phyloP scores from a whole-genome alignment of 2,888 invertebrate species.

The Hyles lineata region DNA sequence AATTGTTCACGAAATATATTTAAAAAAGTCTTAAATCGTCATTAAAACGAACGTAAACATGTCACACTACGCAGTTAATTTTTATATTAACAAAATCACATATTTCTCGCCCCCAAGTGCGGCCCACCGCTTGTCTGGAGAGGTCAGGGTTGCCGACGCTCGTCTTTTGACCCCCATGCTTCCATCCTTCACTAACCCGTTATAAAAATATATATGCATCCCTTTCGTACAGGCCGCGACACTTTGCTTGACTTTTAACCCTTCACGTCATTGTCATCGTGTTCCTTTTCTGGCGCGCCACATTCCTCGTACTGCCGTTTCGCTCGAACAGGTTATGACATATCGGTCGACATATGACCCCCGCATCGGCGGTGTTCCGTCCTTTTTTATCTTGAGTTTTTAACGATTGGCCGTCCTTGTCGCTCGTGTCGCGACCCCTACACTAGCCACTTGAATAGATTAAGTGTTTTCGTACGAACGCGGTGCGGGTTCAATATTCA shows the following conservation, averaged over 20 bases:
- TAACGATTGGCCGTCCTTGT: slow-evolving; percentile 65
- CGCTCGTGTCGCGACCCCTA: slow-evolving; percentile 77
- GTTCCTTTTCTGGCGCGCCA: slow-evolving; percentile 63
- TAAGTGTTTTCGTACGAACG: slow-evolving; percentile 80
- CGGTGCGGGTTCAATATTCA: slow-evolving; percentile 78
- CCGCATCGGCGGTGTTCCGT: slow-evolving; percentile 65
- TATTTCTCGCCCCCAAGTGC: slow-evolving; percentile 61
- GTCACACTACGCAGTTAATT: background rate
- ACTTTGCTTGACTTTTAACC: slow-evolving; percentile 83
- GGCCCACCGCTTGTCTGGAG: slow-evolving; percentile 70
- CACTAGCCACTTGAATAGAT: slow-evolving; percentile 84
- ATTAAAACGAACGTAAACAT: background rate
- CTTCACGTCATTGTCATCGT: slow-evolving; percentile 77
- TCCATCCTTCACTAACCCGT: slow-evolving; percentile 58
- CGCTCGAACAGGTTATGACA: slow-evolving; percentile 82
- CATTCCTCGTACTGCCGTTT: slow-evolving; percentile 58
- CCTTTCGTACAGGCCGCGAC: slow-evolving; percentile 77
- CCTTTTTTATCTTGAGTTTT: slow-evolving; percentile 63
- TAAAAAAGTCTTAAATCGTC: background rate
- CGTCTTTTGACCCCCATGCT: slow-evolving; percentile 79
- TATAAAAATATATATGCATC: slow-evolving; percentile 55
- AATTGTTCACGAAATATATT: slow-evolving; percentile 1
- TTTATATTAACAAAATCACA: slow-evolving; percentile 1
- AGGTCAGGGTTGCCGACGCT: slow-evolving; percentile 83
- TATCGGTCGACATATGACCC: slow-evolving; percentile 83